Evolutionary conservation across 2,113 vertebrate genomes (phyloP), one percentile per base, ranked within the genome.

Genomic region (Nibea coibor): DNA sequence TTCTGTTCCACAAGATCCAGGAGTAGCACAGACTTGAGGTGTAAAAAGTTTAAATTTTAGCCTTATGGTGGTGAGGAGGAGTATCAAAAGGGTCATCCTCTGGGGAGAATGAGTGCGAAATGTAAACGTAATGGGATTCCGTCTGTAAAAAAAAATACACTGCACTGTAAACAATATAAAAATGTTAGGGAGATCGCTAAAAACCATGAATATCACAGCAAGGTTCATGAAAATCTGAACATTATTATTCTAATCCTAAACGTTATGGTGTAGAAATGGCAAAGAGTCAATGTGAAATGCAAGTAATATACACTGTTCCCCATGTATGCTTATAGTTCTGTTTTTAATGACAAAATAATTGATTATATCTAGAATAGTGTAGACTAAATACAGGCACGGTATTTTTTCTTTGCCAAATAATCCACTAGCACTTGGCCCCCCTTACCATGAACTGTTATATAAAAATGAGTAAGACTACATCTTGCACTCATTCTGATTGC

Each of bases 401-500:
- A 31, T 35, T 22, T 24, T 57, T 39, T 26, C 24, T n/a, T 16
- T 47, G 39, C 54, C 47, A 62, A 39, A 7, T 62, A 22, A 63
- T 43, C 57, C 11, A 24, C 9, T 12, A 22, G 58, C 17, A 64
- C 16, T 63, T 73, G 74, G 5, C 39, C 15, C 68, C 1, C 4
- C 47, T 81, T 50, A 35, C 28, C 42, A 22, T 59, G 31, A 72
- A 24, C 17, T 19, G 45, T 58, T 45, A 20, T 5, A 22, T 72
- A 57, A 79, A 68, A 63, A 63, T 45, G 56, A 75, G 45, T 17
- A 72, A 43, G 42, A 68, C 26, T 39, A 22, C 62, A 77, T 57
- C 28, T 72, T 85, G 54, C 20, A 72, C 53, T 68, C 31, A 53
- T 62, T 62, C 19, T 50, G 53, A 75, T 53, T 64, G 61, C 72